Evolutionary conservation across 2,888 invertebrate genomes (phyloP), one percentile per base, ranked within the genome.

Genomic region (Idaea dimidiata): DNA sequence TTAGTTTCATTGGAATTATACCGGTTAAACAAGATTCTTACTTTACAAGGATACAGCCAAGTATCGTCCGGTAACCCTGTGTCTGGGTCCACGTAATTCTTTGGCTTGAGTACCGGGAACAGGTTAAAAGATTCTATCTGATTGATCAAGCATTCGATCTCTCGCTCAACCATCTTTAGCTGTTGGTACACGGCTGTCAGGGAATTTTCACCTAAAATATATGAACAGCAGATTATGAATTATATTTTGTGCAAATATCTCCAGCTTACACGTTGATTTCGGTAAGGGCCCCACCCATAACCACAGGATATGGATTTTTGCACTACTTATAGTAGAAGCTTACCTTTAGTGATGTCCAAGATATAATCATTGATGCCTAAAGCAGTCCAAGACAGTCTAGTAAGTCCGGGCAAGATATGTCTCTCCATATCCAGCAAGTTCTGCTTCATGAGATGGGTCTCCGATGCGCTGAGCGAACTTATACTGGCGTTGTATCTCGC

Each of bases 381-480:
- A 0, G 97, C 97, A 67, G 95, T 96, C 98, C 98, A 98, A 57
- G 96, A 96, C 62, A 97, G 95, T 32, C 97, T 94, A 2, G 95
- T 95, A 0, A 97, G 89, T 0, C 98, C 98, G 2, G 97, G 97
- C 75, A 97, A 94, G 59, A 97, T 95, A 60, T 95, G 93, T 54
- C 95, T 93, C 81, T 97, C 97, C 67, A 96, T 94, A 66, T 96
- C 94, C 71, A 94, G 89, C 0, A 97, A 90, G 70, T 95, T 95
- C 16, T 93, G 93, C 71, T 95, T 95, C 80, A 97, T 87, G 61
- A 97, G 93, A 66, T 94, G 92, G 0, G 95, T 93, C 88, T 97
- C 97, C 0, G 97, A 95, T 10, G 93, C 85, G 33, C 95, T 95
- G 61, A 98, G 90, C 2, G 94, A 94, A 0, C 93, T 84, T 0